phyloP scores from a whole-genome alignment of 2,888 invertebrate genomes.

The Encarsia formosa region DNA sequence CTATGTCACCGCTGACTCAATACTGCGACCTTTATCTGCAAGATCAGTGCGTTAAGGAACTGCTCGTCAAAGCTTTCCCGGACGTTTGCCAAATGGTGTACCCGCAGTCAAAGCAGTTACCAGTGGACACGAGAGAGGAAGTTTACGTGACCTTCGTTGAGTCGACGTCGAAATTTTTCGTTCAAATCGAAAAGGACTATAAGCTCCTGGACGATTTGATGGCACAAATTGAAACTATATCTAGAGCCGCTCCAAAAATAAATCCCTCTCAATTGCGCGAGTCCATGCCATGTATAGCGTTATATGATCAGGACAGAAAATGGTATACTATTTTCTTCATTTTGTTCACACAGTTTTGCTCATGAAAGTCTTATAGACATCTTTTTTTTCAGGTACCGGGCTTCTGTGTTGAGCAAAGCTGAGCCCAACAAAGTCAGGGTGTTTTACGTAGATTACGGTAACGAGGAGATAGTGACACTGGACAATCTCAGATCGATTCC shows the following conservation, averaged over 20 bases:
- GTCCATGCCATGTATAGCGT: constrained; percentile 72
- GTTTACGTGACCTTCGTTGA: constrained; percentile 62
- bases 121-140: constrained; percentile 30
- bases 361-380: no score
- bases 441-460: constrained; percentile 92
- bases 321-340: constrained; percentile 69
- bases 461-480: constrained; percentile 72
- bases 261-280: constrained; percentile 52
- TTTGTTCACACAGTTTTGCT: no score
- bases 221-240: constrained; percentile 62
- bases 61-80: constrained; percentile 50
- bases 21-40: constrained; percentile 67
- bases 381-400: constrained; percentile 72
- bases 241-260: constrained; percentile 53
- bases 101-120: constrained; percentile 30
- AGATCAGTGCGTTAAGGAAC: constrained; percentile 59
- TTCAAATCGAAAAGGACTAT: constrained; percentile 64
- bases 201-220: constrained; percentile 63
- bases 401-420: constrained; percentile 65
- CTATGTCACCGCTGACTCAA: constrained; percentile 69
- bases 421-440: constrained; percentile 62
- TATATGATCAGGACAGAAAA: constrained; percentile 72
- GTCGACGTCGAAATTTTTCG: constrained; percentile 69
- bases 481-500: constrained; percentile 62
- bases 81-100: constrained; percentile 29